These are phyloP conservation scores for Cheilosia urbana DNA, from an alignment of 2,888 invertebrate species.

Conservation along the genomic window DNA sequence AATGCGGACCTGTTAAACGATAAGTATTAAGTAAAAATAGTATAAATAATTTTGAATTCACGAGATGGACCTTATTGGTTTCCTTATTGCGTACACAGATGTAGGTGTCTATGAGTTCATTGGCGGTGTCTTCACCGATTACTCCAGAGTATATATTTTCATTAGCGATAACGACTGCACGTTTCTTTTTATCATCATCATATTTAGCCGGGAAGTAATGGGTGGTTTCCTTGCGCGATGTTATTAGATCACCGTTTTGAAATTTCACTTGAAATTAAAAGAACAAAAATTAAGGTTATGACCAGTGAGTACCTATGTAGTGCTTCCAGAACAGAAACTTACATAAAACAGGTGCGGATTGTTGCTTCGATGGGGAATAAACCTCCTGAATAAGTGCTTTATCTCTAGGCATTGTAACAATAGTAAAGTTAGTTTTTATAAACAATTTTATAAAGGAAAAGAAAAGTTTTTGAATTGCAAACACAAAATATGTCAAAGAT, in stretches of 20 bases:
- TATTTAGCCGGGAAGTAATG: conserved; percentile 76
- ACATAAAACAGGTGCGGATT: conserved; percentile 79
- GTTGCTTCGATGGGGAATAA: conserved; percentile 59
- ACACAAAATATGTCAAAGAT: not conserved
- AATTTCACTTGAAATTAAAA: conserved; percentile 80
- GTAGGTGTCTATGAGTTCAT: conserved; percentile 79
- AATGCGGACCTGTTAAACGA: conserved; percentile 77
- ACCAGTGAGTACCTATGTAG: not conserved
- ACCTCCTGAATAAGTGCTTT: conserved; percentile 78
- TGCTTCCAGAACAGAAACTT: conserved; percentile 59
- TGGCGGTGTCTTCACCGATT: conserved; percentile 55
- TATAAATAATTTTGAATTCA: no score
- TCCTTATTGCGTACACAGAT: conserved; percentile 80
- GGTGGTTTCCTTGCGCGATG: conserved; percentile 73
- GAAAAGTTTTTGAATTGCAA: not conserved
- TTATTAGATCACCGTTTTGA: conserved; percentile 80
- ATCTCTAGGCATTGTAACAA: conserved; percentile 77
- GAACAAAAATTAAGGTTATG: not conserved
- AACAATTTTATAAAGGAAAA: not conserved
- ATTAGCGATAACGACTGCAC: conserved; percentile 79
- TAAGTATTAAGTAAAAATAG: not conserved
- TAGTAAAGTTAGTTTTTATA: not conserved
- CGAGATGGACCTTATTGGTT: conserved; percentile 79
- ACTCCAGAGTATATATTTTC: conserved; percentile 79
- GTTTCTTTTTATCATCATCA: conserved; percentile 52